Conservation (phyloP, 1,140 invertebrate genomes). For the Homarus americanus region DNA sequence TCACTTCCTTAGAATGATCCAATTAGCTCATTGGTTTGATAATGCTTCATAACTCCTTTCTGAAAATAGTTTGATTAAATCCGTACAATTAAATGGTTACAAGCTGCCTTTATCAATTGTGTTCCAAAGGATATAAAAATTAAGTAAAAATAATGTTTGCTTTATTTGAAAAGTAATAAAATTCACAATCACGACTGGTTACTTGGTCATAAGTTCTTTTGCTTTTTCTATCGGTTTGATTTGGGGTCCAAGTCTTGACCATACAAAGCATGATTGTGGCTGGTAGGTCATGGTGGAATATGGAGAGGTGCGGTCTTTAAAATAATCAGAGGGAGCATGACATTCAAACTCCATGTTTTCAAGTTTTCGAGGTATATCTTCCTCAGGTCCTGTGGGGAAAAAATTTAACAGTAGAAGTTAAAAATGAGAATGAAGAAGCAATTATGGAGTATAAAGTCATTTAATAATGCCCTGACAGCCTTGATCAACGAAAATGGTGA, state of each 20-base stretch:
- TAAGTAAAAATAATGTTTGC: not conserved
- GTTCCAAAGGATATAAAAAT: not conserved
- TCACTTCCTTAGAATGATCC: too few species aligned
- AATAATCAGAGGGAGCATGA: constrained; percentile 95
- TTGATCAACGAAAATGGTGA: too few species aligned
- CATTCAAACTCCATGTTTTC: constrained; percentile 94
- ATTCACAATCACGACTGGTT: not conserved
- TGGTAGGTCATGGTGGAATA: constrained; percentile 81
- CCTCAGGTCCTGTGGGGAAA: constrained; percentile 87
- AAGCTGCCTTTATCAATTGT: too few species aligned
- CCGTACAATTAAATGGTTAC: too few species aligned
- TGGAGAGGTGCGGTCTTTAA: constrained; percentile 86
- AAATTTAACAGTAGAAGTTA: constrained; percentile 27
- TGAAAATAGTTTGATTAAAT: too few species aligned
- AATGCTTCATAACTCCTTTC: too few species aligned
- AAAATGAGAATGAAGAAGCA: not conserved
- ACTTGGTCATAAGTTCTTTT: constrained; percentile 63
- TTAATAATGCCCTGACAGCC: too few species aligned
- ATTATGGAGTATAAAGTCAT: not conserved
- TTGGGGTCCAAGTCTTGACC: constrained; percentile 66
- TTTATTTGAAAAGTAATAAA: not conserved
- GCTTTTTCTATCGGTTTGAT: constrained; percentile 71
- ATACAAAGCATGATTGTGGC: constrained; percentile 65
- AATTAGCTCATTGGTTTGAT: too few species aligned
- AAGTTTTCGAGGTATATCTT: constrained; percentile 91